Evolutionary conservation across 2,888 invertebrate species (phyloP).

Genomic region (Callinectes sapidus): DNA sequence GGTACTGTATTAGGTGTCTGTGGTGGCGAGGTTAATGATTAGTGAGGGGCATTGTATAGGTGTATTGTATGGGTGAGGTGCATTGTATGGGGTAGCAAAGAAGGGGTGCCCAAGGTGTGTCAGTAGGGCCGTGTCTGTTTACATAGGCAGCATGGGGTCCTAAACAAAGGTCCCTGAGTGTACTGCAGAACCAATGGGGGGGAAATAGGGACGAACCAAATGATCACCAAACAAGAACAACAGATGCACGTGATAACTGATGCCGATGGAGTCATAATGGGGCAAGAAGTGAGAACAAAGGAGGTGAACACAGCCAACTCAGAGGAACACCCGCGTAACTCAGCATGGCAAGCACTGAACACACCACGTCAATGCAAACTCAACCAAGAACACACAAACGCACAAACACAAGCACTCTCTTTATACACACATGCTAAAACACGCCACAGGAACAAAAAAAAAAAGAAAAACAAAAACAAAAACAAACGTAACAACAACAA

Average conservation of each 20-base stretch:
- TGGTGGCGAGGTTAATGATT: no score
- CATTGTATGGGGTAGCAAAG: background rate
- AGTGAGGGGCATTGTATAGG: no score
- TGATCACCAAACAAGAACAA: background rate
- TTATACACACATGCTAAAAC: background rate
- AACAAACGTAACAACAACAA: background rate
- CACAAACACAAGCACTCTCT: background rate
- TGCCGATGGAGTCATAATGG: background rate
- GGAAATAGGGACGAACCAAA: background rate
- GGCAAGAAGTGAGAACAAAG: background rate
- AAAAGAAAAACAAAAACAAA: background rate
- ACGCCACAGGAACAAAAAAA: background rate
- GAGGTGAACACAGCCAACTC: background rate
- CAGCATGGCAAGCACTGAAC: background rate
- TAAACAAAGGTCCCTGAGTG: background rate
- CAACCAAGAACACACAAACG: background rate
- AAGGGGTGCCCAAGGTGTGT: background rate
- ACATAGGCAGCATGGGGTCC: background rate
- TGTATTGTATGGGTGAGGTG: no score
- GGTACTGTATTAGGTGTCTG: background rate
- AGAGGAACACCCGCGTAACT: background rate
- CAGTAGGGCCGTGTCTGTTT: slow-evolving; percentile 2
- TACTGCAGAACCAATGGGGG: background rate
- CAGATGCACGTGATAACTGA: background rate
- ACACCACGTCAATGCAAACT: background rate